These are phyloP conservation scores for Cathartes aura DNA, from an alignment of 2,113 vertebrate genomes.

Conservation along the genomic window DNA sequence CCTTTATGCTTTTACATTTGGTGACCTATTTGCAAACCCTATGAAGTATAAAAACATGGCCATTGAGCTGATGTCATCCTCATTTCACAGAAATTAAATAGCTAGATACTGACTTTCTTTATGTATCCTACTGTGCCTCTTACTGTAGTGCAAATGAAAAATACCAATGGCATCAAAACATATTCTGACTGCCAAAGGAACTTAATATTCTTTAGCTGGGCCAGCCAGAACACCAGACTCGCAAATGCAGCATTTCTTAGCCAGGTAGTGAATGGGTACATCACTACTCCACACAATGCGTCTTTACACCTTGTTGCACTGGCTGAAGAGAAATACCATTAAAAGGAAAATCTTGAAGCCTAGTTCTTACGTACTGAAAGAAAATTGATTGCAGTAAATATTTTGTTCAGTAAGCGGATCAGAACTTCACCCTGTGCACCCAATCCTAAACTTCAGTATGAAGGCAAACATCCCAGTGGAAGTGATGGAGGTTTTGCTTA, in stretches of 20 bases:
- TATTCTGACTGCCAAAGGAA: not conserved
- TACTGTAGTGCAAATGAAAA: not conserved
- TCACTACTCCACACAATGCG: not conserved
- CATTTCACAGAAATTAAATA: not conserved
- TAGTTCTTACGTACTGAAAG: not conserved
- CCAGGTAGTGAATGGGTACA: not conserved
- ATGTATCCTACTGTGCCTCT: not conserved
- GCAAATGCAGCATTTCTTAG: not conserved
- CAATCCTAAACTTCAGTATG: not conserved
- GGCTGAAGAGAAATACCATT: slow-evolving; percentile 11
- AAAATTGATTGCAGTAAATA: not conserved
- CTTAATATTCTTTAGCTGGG: not conserved
- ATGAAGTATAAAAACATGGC: not conserved
- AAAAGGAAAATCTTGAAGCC: not conserved
- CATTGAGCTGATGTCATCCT: not conserved
- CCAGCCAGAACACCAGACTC: not conserved
- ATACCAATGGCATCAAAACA: not conserved
- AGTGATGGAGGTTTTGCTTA: not conserved
- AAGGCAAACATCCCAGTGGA: not conserved
- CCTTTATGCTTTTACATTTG: not conserved
- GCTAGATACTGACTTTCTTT: not conserved
- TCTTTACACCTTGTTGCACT: not conserved
- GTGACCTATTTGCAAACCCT: not conserved
- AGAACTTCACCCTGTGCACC: not conserved
- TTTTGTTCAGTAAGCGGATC: not conserved